Base-by-base conservation (phyloP, 2,797 vertebrate genomes). In the Mus spretus region DNA sequence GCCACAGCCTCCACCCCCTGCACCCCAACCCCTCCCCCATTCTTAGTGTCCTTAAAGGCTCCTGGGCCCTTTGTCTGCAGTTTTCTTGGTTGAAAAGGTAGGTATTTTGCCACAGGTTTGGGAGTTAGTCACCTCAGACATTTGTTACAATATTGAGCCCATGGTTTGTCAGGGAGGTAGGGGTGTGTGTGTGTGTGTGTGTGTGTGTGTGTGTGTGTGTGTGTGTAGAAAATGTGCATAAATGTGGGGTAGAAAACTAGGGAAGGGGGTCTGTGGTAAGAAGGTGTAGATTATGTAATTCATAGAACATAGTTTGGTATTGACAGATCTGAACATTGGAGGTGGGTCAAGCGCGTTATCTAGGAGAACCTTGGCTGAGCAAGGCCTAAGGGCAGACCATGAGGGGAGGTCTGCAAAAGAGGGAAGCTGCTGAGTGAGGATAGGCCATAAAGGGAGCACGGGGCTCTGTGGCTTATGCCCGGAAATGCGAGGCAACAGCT, bases 371-470 rank as follows among this genome's bases (percentile, higher is more conserved):
- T 82, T 74, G 55, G 77, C 2, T 34, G 44, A 88, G 44, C 31
- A 70, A 55, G 31, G 15, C 14, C 55, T 61, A 65, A 93, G 57
- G 24, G 50, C 28, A 5, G 17, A 8, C 53, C 24, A 2, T 26
- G 28, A 8, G 0, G n/a, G 6, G 0, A 78, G 14, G 10, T 50
- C 40, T 8, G 0, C 17, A 11, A 13, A 11, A 47, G 57, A 17
- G 17, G 28, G 31, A 14, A 0, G 5, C 8, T 11, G n/a, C 2
- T 20, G 83, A 61, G 26, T 14, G 37, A 24, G 34, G 67, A 34
- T n/a, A 34, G n/a, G 34, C 77, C 34, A 70, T n/a, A 61, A 59
- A 86, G 47, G 53, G 34, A n/a, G 14, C 9, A 50, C 47, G 7
- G 47, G 47, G 6, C 47, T 50, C 47, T 50, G 47, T 50, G 47